Conservation (phyloP, 2,888 invertebrate genomes). For the Cephonodes hylas region DNA sequence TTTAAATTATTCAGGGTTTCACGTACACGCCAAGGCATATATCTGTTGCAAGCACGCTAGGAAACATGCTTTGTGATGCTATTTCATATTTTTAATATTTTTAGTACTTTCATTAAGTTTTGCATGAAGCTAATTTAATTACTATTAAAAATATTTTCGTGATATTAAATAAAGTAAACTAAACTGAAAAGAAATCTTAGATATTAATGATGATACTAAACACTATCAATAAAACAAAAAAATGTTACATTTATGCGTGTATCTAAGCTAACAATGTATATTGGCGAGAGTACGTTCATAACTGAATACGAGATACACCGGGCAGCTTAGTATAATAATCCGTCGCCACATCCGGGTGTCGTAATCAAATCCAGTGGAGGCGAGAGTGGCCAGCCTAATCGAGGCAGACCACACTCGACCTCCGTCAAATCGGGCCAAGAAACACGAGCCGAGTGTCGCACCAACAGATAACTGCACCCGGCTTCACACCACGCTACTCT, state of each 20-base stretch:
- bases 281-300: background rate
- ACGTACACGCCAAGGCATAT: no score
- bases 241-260: background rate
- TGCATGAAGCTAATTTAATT: no score
- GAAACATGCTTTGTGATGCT: no score
- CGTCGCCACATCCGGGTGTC: constrained; percentile 47
- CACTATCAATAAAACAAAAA: background rate
- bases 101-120: no score
- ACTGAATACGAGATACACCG: constrained; percentile 8
- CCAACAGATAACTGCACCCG: constrained; percentile 50
- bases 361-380: constrained; percentile 64
- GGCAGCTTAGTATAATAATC: constrained; percentile 33
- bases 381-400: constrained; percentile 51
- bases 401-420: constrained; percentile 67
- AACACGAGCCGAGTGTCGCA: constrained; percentile 60
- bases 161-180: no score
- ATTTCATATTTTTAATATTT: no score
- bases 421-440: constrained; percentile 65
- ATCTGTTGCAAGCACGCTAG: no score
- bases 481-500: constrained; percentile 13
- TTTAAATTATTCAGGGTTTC: no score
- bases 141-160: no score
- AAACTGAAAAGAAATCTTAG: no score
- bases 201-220: no score
- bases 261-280: background rate